Evolutionary conservation across 2,888 invertebrate species (phyloP).

Genomic region (Plebejus melissa): DNA sequence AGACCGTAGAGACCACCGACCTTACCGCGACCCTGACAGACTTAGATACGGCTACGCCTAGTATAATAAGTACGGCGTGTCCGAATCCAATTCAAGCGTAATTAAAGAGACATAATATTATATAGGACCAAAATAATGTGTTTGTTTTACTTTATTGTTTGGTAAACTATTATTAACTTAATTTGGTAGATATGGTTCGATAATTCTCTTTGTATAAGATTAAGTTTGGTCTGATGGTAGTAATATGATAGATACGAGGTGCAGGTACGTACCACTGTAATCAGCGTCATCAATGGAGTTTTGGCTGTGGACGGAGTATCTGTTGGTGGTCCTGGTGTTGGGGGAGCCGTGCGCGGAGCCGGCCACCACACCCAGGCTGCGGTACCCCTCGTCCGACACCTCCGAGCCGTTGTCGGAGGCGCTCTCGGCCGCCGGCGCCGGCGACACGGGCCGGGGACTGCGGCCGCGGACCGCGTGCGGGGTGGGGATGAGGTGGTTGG

Average conservation of each 20-base stretch:
- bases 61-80: not conserved
- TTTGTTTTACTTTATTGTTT: no score
- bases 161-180: no score
- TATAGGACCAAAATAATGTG: no score
- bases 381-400: constrained; percentile 91
- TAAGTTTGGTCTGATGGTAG: not conserved
- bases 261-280: constrained; percentile 78
- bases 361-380: constrained; percentile 85
- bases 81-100: not conserved
- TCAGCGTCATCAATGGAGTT: constrained; percentile 86
- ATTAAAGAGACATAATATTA: not conserved
- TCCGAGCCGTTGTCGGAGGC: constrained; percentile 90
- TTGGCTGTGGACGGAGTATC: constrained; percentile 85
- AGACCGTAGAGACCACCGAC: not conserved
- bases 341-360: constrained; percentile 73
- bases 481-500: constrained; percentile 73
- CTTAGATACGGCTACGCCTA: not conserved
- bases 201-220: no score
- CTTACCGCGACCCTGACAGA: not conserved
- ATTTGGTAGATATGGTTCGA: no score
- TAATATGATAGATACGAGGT: not conserved
- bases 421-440: constrained; percentile 78
- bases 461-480: constrained; percentile 65
- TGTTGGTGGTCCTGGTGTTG: constrained; percentile 76
- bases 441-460: constrained; percentile 73